phyloP scores from a whole-genome alignment of 2,797 vertebrate genomes.

The Chelon labrosus region DNA sequence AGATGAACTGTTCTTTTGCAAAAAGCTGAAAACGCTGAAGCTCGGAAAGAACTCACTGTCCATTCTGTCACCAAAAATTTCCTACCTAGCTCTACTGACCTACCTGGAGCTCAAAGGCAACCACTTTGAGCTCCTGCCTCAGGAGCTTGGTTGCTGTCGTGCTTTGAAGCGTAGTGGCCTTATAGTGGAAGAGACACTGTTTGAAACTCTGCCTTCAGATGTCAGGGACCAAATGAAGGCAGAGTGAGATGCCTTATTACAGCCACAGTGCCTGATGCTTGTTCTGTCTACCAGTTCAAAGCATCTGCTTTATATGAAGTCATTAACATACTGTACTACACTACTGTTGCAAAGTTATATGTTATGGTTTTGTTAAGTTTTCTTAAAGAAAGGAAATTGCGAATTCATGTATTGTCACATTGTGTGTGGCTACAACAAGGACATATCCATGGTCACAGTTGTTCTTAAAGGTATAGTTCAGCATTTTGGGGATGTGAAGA shows the following conservation, averaged over 20 bases:
- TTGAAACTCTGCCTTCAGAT: constrained; percentile 97
- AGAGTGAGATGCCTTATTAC: constrained; percentile 85
- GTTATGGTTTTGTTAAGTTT: constrained; percentile 13
- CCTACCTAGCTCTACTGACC: constrained; percentile 90
- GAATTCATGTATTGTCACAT: constrained; percentile 21
- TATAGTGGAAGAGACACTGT: constrained; percentile 93
- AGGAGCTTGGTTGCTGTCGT: constrained; percentile 92
- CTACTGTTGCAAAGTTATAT: constrained; percentile 21
- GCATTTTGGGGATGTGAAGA: constrained; percentile 19
- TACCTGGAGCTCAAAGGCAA: constrained; percentile 97
- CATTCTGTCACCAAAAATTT: constrained; percentile 95
- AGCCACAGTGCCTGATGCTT: constrained; percentile 85
- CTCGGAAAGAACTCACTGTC: constrained; percentile 96
- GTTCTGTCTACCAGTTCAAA: constrained; percentile 45
- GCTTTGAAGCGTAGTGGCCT: constrained; percentile 92
- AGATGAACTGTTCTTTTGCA: constrained; percentile 99
- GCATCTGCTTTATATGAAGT: constrained; percentile 49
- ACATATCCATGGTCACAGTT: constrained; percentile 1
- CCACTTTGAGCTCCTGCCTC: constrained; percentile 95
- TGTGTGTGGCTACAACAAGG: constrained; percentile 12
- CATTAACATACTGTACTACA: constrained; percentile 46
- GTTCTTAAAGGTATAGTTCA: neutral
- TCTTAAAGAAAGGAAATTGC: neutral
- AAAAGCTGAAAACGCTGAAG: constrained; percentile 97
- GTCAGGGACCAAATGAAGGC: constrained; percentile 96